Evolutionary conservation across 2,888 invertebrate genomes (phyloP).

Genomic region (Aleiodes testaceus): DNA sequence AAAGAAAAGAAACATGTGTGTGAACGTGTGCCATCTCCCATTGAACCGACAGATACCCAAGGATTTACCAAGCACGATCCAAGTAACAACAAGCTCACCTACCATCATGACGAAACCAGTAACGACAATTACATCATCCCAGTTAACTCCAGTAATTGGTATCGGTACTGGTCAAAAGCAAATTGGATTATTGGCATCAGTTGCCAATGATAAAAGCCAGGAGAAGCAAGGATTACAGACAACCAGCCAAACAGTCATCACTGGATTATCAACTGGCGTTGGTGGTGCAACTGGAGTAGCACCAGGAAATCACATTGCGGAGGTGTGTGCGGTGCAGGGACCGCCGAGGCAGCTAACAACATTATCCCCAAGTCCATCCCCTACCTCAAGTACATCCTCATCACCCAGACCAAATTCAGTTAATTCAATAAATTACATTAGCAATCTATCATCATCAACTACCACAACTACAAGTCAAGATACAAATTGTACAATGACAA

Average conservation of each 20-base stretch:
- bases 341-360: slow-evolving; percentile 72
- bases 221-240: slow-evolving; percentile 61
- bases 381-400: slow-evolving; percentile 66
- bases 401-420: slow-evolving; percentile 69
- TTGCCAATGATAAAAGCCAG: slow-evolving; percentile 59
- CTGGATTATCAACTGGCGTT: slow-evolving; percentile 27
- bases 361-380: slow-evolving; percentile 69
- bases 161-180: slow-evolving; percentile 66
- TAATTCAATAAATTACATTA: slow-evolving; percentile 65
- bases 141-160: slow-evolving; percentile 66
- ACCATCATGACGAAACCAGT: slow-evolving; percentile 71
- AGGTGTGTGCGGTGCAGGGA: slow-evolving; percentile 73
- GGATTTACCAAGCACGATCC: slow-evolving; percentile 74
- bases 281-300: slow-evolving; percentile 49
- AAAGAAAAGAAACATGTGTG: slow-evolving; percentile 49
- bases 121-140: slow-evolving; percentile 63
- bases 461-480: slow-evolving; percentile 59
- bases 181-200: slow-evolving; percentile 66
- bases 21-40: slow-evolving; percentile 67
- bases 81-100: slow-evolving; percentile 72
- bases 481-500: slow-evolving; percentile 55
- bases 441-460: slow-evolving; percentile 56
- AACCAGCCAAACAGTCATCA: slow-evolving; percentile 17
- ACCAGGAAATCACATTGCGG: slow-evolving; percentile 67
- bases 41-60: slow-evolving; percentile 77